Conservation (phyloP, 2,797 vertebrate genomes). For the Poecile montanus region DNA sequence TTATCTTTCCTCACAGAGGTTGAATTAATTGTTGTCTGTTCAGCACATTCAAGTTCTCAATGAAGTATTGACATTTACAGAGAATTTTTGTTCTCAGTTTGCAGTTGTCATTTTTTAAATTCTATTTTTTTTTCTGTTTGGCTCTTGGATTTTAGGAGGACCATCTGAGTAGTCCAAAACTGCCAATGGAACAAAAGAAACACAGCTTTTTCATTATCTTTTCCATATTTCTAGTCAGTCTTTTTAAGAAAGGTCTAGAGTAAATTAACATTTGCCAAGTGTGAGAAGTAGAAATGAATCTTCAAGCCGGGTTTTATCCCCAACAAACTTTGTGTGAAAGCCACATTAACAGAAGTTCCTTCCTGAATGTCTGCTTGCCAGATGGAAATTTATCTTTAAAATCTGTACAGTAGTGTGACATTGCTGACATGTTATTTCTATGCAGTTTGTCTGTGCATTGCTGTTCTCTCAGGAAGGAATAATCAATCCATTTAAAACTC, state of each 20-base stretch:
- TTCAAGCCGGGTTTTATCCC: neutral
- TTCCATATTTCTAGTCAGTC: neutral
- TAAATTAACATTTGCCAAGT: neutral
- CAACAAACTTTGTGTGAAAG: neutral
- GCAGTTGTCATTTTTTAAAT: neutral
- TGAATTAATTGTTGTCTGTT: neutral
- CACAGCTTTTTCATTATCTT: neutral
- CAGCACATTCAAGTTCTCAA: neutral
- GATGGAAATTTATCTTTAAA: conserved; percentile 64
- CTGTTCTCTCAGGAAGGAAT: neutral
- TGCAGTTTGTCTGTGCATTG: neutral
- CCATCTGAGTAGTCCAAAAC: neutral
- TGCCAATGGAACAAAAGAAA: neutral
- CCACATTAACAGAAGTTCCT: conserved; percentile 24
- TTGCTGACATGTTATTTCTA: conserved; percentile 60
- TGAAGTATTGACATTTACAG: neutral
- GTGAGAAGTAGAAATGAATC: conserved; percentile 14
- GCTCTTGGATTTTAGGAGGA: neutral
- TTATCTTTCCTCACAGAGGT: neutral
- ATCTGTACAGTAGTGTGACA: conserved; percentile 62
- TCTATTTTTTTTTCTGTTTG: neutral
- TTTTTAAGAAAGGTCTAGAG: neutral
- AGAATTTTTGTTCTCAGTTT: neutral
- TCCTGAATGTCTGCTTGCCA: conserved; percentile 64
- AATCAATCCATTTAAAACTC: conserved; percentile 25